phyloP scores from a whole-genome alignment of 1,140 invertebrate species.

The Lepidotrigona ventralis region DNA sequence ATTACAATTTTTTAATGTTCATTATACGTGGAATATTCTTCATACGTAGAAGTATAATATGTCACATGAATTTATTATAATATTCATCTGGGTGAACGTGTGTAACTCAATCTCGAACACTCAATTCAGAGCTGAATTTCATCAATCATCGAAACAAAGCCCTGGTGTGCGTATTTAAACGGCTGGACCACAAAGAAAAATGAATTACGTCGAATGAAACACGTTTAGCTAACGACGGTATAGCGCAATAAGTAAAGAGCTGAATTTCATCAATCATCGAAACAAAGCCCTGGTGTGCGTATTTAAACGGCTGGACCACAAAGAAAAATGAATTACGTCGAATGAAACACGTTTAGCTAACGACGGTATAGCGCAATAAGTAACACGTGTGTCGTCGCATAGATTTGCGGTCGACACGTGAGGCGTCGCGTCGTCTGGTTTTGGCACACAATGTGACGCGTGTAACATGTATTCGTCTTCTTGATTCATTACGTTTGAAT shows the following conservation, averaged over 20 bases:
- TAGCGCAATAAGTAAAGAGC: no score
- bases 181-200: constrained; percentile 37
- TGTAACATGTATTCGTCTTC: constrained; percentile 69
- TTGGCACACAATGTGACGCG: constrained; percentile 70
- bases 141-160: not conserved
- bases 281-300: not conserved
- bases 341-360: constrained; percentile 45
- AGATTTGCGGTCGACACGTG: constrained; percentile 71
- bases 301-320: not conserved
- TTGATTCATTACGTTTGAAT: constrained; percentile 66
- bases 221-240: no score
- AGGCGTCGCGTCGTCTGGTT: constrained; percentile 68
- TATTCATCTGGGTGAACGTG: not conserved
- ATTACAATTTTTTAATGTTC: not conserved
- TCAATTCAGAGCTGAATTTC: not conserved
- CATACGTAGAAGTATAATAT: not conserved
- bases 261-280: not conserved
- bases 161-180: not conserved
- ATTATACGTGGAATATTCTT: not conserved
- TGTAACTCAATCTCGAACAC: not conserved
- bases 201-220: no score
- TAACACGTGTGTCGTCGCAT: constrained; percentile 72
- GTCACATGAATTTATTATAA: not conserved
- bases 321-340: constrained; percentile 52
- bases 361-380: constrained; percentile 65